phyloP scores from a whole-genome alignment of 2,113 vertebrate genomes.

The Macaca mulatta region DNA sequence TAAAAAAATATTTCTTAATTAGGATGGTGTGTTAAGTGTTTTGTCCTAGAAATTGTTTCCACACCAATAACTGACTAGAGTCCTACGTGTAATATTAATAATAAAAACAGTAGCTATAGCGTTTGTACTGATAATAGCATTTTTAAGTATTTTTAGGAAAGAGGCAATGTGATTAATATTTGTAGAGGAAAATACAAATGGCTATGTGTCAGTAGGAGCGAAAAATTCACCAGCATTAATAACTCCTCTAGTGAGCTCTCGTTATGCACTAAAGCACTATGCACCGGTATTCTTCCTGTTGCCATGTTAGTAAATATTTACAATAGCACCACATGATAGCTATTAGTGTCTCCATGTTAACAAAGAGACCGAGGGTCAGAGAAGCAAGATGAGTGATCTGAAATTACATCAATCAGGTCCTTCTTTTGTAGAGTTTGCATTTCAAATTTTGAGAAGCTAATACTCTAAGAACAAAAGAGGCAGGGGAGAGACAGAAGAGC shows the following conservation, averaged over 20 bases:
- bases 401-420: background rate
- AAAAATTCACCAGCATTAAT: background rate
- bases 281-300: background rate
- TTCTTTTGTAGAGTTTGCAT: background rate
- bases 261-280: too few species aligned
- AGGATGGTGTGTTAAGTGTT: background rate
- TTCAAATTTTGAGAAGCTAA: background rate
- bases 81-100: background rate
- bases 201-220: background rate
- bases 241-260: background rate
- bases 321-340: background rate
- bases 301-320: background rate
- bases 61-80: background rate
- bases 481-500: background rate
- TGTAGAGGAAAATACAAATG: background rate
- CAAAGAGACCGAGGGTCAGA: background rate
- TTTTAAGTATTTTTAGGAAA: constrained; percentile 1
- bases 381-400: background rate
- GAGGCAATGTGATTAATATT: background rate
- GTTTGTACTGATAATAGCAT: background rate
- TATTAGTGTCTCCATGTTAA: background rate
- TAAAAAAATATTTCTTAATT: background rate
- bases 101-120: background rate
- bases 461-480: background rate
- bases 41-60: background rate